Evolutionary conservation across 2,113 vertebrate species (phyloP).

Genomic region (Tupaia chinensis): DNA sequence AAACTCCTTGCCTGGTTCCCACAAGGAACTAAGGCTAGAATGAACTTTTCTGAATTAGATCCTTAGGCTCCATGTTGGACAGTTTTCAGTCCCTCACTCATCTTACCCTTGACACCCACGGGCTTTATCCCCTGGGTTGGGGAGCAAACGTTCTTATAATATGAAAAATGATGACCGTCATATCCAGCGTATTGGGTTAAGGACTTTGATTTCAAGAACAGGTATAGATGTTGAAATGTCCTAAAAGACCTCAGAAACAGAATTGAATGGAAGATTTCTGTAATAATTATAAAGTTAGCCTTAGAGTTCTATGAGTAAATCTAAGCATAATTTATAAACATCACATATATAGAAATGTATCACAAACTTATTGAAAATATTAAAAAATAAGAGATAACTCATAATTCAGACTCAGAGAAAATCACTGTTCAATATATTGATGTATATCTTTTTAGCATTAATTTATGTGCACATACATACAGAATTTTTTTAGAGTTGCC

Average conservation of each 20-base stretch:
- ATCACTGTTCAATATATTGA: neutral
- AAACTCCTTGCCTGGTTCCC: neutral
- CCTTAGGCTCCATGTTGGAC: no score
- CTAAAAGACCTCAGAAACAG: neutral
- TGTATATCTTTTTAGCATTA: neutral
- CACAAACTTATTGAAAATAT: neutral
- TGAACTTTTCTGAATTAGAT: neutral
- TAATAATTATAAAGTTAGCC: neutral
- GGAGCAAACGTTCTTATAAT: neutral
- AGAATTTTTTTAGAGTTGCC: neutral
- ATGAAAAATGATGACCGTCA: neutral
- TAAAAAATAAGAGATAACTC: neutral
- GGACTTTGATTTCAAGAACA: neutral
- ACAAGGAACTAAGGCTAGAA: neutral
- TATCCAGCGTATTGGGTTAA: neutral
- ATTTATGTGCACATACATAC: neutral
- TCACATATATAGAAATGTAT: neutral
- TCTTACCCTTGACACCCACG: neutral
- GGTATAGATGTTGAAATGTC: neutral
- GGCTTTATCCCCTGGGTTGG: neutral
- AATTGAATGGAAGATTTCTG: neutral
- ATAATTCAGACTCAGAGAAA: neutral
- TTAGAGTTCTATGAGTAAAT: neutral
- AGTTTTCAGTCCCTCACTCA: neutral
- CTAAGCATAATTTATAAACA: neutral